Base-by-base conservation (phyloP, 2,113 vertebrate genomes). In the Enhydra lutris region DNA sequence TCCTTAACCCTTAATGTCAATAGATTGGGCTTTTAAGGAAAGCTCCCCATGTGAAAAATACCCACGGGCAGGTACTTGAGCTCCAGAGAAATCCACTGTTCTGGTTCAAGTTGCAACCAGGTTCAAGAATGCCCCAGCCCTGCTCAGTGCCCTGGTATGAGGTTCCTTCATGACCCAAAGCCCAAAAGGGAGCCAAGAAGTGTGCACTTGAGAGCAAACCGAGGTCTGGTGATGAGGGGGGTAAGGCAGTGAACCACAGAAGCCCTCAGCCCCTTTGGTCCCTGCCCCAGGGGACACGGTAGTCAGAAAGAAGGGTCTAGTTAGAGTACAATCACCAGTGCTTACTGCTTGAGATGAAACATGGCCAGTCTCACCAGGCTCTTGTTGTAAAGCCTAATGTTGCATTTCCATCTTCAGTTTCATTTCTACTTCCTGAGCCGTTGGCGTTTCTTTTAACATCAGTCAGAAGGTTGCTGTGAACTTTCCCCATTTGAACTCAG, bases 391-490 rank as follows among this genome's bases (percentile, higher is more conserved):
- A 95, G 45, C 18, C 3, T 55, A 71, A 63, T 20, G 6, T 23
- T 92, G 18, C 11, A 76, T 95, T 94, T 91, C 42, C 8, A 57
- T 47, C 76, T 92, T 69, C 0, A 9, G 24, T 71, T 94, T 94
- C 80, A 84, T 96, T 80, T 88, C 55, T 71, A 42, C 61, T 13
- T 84, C 34, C 61, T 31, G 20, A 92, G 76, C n/a, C 15, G 26
- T 21, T 63, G 69, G 12, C 42, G 65, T 91, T 94, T 97, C 36
- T 95, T 95, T 84, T 84, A 87, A 74, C 12, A 91, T 94, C 79
- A 69, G 6, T 92, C 73, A 20, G 21, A 36, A 88, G 42, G 23
- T 42, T 92, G 50, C 29, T 85, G 42, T 69, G 79, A 92, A 76
- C 17, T 63, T 95, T 89, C 55, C 29, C n/a, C 50, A 0, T 90